Evolutionary conservation across 2,888 invertebrate genomes (phyloP).

Genomic region (Spialia ferax): DNA sequence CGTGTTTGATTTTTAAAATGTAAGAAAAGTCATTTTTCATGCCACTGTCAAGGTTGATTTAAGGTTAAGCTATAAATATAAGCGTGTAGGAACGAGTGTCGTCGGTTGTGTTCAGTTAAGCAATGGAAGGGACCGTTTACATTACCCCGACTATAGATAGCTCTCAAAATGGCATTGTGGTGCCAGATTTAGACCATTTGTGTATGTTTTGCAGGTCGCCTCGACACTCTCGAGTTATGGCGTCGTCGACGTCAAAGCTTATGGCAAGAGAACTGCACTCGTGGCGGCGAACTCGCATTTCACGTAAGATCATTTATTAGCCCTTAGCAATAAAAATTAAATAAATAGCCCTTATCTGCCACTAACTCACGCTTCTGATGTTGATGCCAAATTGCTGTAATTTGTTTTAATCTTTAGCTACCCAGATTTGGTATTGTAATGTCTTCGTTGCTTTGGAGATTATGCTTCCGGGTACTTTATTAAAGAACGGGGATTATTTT

Average conservation of each 20-base stretch:
- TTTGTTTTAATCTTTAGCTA: constrained; percentile 22
- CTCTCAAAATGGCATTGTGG: constrained; percentile 34
- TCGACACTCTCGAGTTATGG: constrained; percentile 87
- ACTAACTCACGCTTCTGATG: constrained; percentile 22
- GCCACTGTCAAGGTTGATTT: constrained; percentile 85
- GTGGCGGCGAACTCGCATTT: constrained; percentile 87
- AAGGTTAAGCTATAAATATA: constrained; percentile 82
- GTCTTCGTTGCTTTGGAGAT: constrained; percentile 1
- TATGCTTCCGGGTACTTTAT: background rate
- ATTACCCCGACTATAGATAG: constrained; percentile 28
- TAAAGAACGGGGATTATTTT: background rate
- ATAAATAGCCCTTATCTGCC: constrained; percentile 28
- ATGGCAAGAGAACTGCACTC: constrained; percentile 81
- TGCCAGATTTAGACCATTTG: constrained; percentile 34
- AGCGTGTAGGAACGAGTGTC: constrained; percentile 59
- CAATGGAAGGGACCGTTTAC: constrained; percentile 33
- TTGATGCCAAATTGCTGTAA: constrained; percentile 34
- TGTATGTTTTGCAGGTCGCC: constrained; percentile 75
- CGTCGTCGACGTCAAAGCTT: constrained; percentile 87
- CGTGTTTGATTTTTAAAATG: constrained; percentile 75
- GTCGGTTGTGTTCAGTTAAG: constrained; percentile 57
- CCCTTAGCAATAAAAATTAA: constrained; percentile 15
- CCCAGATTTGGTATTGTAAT: background rate
- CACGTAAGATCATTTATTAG: constrained; percentile 78
- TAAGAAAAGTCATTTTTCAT: constrained; percentile 75